A percentile compares a stretch with the other conserved stretches of the same genome.
phyloP scores from a whole-genome alignment of 2,113 vertebrate genomes.

The Tetrax tetrax region DNA sequence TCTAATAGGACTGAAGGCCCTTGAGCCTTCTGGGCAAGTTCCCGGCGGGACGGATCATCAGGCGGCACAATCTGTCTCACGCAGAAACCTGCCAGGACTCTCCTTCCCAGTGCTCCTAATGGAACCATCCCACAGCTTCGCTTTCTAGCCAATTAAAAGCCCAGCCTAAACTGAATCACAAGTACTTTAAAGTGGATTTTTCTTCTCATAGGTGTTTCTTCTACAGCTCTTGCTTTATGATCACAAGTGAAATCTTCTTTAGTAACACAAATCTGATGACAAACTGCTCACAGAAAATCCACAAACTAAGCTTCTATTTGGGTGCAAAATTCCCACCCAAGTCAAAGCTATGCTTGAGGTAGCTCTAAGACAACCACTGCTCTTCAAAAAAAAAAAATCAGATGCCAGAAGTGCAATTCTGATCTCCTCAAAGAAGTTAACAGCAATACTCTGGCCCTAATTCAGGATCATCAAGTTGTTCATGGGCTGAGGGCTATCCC shows the following conservation, averaged over 20 bases:
- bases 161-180: background rate
- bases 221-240: background rate
- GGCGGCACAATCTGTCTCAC: background rate
- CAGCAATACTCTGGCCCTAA: background rate
- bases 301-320: background rate
- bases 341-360: background rate
- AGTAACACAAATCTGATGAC: background rate
- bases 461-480: background rate
- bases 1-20: fast-evolving
- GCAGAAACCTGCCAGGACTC: background rate
- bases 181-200: background rate
- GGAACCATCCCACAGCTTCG: fast-evolving
- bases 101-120: background rate
- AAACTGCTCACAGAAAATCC: background rate
- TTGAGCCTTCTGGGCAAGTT: background rate
- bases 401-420: background rate
- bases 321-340: background rate
- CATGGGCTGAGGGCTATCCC: background rate
- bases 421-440: background rate
- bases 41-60: background rate
- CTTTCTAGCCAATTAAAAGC: background rate
- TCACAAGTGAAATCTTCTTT: background rate
- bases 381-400: background rate
- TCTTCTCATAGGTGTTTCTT: background rate
- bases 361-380: background rate